phyloP scores from a whole-genome alignment of 2,888 invertebrate genomes.

The Imbricaverruca yamaguchii region DNA sequence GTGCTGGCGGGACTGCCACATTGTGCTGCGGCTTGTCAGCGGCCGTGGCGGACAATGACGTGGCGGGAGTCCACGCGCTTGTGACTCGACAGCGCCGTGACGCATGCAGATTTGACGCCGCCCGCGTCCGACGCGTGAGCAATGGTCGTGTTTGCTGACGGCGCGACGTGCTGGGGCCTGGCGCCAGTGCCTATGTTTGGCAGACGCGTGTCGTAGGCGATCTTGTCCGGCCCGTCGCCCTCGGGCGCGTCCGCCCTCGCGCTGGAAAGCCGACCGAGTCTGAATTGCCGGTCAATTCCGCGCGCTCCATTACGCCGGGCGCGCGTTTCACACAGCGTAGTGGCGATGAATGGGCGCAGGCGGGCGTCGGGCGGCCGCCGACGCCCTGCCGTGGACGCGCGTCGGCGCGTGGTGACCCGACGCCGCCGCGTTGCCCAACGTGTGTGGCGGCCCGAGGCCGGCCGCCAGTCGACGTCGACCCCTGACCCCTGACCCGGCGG shows the following conservation, averaged over 20 bases:
- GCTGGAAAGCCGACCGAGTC: background rate
- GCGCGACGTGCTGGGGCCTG: background rate
- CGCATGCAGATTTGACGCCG: background rate
- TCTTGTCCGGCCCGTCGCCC: background rate
- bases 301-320: no score
- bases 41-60: background rate
- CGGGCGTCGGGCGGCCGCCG: no score
- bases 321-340: no score
- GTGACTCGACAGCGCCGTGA: background rate
- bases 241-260: background rate
- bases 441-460: background rate
- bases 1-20: no score
- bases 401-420: no score
- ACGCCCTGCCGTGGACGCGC: no score
- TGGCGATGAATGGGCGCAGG: no score
- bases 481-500: background rate
- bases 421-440: background rate
- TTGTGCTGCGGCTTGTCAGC: no score
- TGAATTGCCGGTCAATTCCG: no score
- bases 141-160: conserved; percentile 2
- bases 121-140: background rate
- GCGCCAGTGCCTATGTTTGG: background rate
- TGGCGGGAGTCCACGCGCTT: background rate
- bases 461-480: background rate
- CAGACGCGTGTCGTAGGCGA: background rate